Base-by-base conservation (phyloP, 2,113 vertebrate genomes). In the Probosciger aterrimus region DNA sequence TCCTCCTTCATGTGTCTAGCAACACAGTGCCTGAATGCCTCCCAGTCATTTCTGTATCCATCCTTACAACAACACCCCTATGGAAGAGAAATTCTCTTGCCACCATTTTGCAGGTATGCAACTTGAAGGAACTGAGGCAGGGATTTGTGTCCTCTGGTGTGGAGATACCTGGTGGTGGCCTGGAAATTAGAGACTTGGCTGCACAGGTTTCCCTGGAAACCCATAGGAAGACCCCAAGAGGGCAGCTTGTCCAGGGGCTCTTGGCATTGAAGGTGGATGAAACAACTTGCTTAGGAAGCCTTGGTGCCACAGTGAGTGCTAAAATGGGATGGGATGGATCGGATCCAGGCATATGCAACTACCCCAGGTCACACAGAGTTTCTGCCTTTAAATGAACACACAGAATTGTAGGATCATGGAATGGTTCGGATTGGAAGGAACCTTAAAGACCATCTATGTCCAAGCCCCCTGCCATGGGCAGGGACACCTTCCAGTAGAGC, bases 311-410 rank as follows among this genome's bases (percentile, higher is more conserved):
- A 44, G 43, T 6, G 25, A 64, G 22, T 8, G n/a, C n/a, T 57
- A 37, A 64, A 78, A 64, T 16, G n/a, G 39, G 71, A 31, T 5
- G 11, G 20, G 27, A 37, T 57, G 57, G 73, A 49, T 7, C 22
- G 49, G 73, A 49, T 7, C 31, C 1, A 3, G 14, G 31, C 22
- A 9, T 8, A 39, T 0, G 1, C 33, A 46, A 5, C 28, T 46
- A 23, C 19, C 27, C n/a, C 55, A 55, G 22, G n/a, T 43, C 14
- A 35, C 68, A 41, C 8, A 24, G 23, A 10, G 14, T 28, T 74
- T 76, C 30, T 69, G 18, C 35, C 46, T 24, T 59, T 33, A 13
- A 75, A 47, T 22, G n/a, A 67, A 52, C 57, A 59, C 33, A 62
- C 60, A 62, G 60, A 62, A 39, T 11, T 25, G 2, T 62, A 18